Evolutionary conservation across 1,140 invertebrate species (phyloP), one percentile per base, ranked within the genome.

Genomic region (Cotesia typhae): DNA sequence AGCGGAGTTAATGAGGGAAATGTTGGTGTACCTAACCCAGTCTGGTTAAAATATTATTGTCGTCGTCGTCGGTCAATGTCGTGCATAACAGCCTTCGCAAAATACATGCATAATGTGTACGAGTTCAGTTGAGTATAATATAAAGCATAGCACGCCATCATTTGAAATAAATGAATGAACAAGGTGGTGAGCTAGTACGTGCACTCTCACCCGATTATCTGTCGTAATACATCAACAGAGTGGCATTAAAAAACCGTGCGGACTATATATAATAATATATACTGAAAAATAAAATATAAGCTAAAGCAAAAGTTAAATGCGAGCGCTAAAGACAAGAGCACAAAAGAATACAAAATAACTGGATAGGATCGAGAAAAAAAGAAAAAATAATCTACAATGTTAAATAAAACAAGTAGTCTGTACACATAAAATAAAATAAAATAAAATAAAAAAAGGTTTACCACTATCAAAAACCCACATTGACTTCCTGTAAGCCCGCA

Each of bases 221-320:
- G 67, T 70, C 72, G 61, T 70, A 73, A 73, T 73, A 70, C 52
- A 73, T 73, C 67, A 66, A 70, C 66, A 53, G 35, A 51, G 67
- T 65, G 57, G 61, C 41, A 73, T 70, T n/a, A 51, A 60, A 61
- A 14, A 60, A 52, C 55, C n/a, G n/a, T 55, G 4, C 20, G 35
- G 41, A 41, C 38, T 37, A 61, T 20, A 51, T 28, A 28, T 28
- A 28, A 28, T 28, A 28, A 28, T 28, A 28, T 28, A 47, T 10
- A 38, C 10, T 7, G 35, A 35, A 17, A 51, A 64, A 71, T 38
- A 64, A 10, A 52, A 38, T 28, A 28, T 28, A 28, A 28, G 28
- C 28, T 28, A 28, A 28, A 28, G 28, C 28, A 52, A 7, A 61
- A 28, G 4, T 61, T 7, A 61, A 61, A 61, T 12, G 53, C 4